Evolutionary conservation across 2,888 invertebrate genomes (phyloP).

Genomic region (Sphaerophoria taeniata): DNA sequence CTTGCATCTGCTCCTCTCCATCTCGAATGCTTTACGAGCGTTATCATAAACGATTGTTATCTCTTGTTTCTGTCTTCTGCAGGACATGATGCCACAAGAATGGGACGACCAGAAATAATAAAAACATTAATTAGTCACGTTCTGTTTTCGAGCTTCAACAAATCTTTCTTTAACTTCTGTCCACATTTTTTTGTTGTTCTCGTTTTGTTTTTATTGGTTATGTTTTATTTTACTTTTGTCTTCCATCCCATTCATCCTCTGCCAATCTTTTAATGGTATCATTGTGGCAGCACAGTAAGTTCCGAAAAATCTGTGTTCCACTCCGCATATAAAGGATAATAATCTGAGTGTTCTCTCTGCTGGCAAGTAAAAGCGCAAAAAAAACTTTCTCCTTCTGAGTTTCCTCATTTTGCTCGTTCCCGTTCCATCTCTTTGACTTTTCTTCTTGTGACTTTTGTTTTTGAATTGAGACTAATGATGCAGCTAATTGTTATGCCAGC

Average conservation of each 20-base stretch:
- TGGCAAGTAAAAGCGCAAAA: neutral
- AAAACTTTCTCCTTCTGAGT: conserved; percentile 50
- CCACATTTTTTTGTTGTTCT: neutral
- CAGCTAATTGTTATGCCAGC: conserved; percentile 74
- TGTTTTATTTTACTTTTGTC: conserved; percentile 54
- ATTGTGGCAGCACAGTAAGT: conserved; percentile 58
- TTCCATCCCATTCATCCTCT: conserved; percentile 6
- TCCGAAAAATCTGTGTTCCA: conserved; percentile 69
- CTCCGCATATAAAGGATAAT: conserved; percentile 61
- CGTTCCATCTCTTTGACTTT: conserved; percentile 18
- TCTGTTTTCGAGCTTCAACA: conserved; percentile 50
- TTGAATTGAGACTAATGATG: conserved; percentile 73
- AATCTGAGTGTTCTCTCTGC: conserved; percentile 47
- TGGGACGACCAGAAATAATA: conserved; percentile 28
- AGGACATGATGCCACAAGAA: conserved; percentile 33
- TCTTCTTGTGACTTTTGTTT: conserved; percentile 64
- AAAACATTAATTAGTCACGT: conserved; percentile 74
- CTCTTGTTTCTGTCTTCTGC: conserved; percentile 41
- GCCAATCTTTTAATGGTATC: conserved; percentile 65
- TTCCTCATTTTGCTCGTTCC: neutral
- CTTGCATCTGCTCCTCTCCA: conserved; percentile 51
- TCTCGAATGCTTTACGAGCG: neutral
- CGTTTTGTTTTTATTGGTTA: conserved; percentile 30
- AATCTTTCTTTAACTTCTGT: conserved; percentile 53
- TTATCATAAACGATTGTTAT: conserved; percentile 39